Conservation (phyloP, 2,888 invertebrate genomes). For the Cheilosia urbana region DNA sequence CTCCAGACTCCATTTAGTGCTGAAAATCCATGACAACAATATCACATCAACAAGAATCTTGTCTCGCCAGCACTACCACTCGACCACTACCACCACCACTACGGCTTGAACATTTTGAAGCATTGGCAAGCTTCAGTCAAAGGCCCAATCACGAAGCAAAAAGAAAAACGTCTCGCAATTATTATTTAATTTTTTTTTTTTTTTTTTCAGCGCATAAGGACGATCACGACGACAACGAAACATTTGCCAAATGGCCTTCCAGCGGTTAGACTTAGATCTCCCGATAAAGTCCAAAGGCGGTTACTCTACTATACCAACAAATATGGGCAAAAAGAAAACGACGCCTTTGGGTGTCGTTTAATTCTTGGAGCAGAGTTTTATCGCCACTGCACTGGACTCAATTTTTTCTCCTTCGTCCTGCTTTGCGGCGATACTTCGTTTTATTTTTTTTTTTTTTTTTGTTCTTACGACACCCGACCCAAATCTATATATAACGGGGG, state of each 20-base stretch:
- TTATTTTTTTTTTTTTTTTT: too few species aligned
- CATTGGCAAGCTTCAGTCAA: conserved; percentile 41
- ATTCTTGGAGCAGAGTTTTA: conserved; percentile 38
- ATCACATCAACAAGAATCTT: conserved; percentile 30
- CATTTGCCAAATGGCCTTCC: conserved; percentile 52
- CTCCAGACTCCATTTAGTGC: conserved; percentile 25
- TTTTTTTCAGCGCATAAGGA: conserved; percentile 21
- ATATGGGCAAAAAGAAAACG: not conserved
- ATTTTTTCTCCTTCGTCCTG: conserved; percentile 24
- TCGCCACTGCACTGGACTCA: conserved; percentile 46
- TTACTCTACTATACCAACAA: not conserved
- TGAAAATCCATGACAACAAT: conserved; percentile 26
- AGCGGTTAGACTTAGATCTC: conserved; percentile 13
- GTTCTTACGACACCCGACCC: conserved; percentile 42
- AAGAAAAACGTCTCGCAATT: conserved; percentile 32
- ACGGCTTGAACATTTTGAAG: conserved; percentile 2
- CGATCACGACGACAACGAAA: conserved; percentile 29
- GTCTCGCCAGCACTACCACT: conserved; percentile 8
- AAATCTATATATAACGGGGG: conserved; percentile 5
- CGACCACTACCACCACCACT: not conserved
- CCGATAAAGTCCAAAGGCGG: conserved; percentile 25
- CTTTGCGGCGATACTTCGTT: conserved; percentile 6
- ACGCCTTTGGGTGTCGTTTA: conserved; percentile 41
- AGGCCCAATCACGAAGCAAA: conserved; percentile 29
- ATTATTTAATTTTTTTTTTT: conserved; percentile 9